Base-by-base conservation (phyloP, 2,797 vertebrate species). In the Mycteria americana region DNA sequence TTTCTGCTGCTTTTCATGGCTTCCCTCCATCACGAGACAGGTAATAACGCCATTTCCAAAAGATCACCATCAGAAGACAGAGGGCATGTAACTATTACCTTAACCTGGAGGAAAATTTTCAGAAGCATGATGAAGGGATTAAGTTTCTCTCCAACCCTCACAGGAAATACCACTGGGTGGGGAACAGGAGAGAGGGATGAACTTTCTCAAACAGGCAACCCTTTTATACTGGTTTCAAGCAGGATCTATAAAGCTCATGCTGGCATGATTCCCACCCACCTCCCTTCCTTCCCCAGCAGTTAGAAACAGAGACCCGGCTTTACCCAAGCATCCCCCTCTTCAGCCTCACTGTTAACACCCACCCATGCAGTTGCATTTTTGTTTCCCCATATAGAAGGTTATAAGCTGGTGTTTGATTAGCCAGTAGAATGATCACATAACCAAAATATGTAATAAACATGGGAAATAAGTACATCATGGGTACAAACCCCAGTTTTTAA, bases 321-420 rank as follows among this genome's bases (percentile, higher is more conserved):
- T 41, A 50, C 48, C 37, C 60, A 15, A 1, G 0, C 77, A 8
- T 3, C 43, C 46, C 18, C 9, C 8, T 7, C 35, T 35, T 37
- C 2, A 1, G 35, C 69, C 46, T 59, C 43, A 5, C 79, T 23
- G 30, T 1, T 0, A 37, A 30, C 76, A 68, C 37, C 46, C 51
- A 56, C 50, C 69, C 64, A 1, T 0, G 9, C 0, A 1, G 16
- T 10, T 1, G 15, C 35, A 2, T 10, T 0, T 1, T 8, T 4
- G 8, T 16, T 5, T 4, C 68, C 22, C 13, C 35, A 6, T 5
- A 9, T 0, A 59, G 15, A 17, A 13, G 45, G 46, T 24, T 54
- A 0, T 5, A 77, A 45, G 2, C 4, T 30, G 48, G 16, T 22
- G 2, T 75, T 72, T 46, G 37, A 79, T 7, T n/a, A 77, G 31